These are phyloP conservation scores for Smithornis capensis DNA, from an alignment of 2,113 vertebrate genomes.

Conservation along the genomic window DNA sequence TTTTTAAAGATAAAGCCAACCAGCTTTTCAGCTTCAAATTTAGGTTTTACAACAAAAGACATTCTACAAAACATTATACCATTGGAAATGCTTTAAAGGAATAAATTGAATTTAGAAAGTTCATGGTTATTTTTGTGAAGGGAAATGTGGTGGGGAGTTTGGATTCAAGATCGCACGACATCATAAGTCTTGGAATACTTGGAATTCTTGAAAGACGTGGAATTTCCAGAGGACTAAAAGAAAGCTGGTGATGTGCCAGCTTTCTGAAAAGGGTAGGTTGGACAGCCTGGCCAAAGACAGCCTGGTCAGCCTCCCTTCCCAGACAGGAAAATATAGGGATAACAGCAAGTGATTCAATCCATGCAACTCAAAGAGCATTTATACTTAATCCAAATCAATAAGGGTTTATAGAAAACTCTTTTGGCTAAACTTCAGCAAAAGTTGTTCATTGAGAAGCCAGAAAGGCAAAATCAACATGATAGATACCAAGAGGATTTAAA, in stretches of 20 bases:
- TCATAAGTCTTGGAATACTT: conserved; percentile 56
- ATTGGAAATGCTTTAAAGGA: conserved; percentile 65
- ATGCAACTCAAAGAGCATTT: background rate
- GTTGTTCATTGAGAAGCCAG: background rate
- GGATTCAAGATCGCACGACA: conserved; percentile 52
- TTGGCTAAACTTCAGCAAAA: background rate
- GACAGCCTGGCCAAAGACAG: background rate
- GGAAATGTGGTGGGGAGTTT: conserved; percentile 64
- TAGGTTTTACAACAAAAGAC: conserved; percentile 63
- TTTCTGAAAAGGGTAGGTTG: conserved; percentile 24
- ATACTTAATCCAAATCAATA: background rate
- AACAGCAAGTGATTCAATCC: background rate
- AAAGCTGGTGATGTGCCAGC: conserved; percentile 34
- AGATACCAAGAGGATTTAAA: background rate
- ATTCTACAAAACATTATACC: conserved; percentile 53
- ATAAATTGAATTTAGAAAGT: conserved; percentile 68
- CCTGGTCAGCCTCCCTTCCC: background rate
- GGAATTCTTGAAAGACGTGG: conserved; percentile 59
- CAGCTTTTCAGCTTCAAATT: conserved; percentile 14
- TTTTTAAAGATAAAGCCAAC: conserved; percentile 57
- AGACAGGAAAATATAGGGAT: background rate
- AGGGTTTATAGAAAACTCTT: background rate
- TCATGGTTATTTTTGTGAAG: conserved; percentile 64
- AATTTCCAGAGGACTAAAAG: conserved; percentile 60
- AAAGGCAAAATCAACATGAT: background rate